phyloP scores from a whole-genome alignment of 2,113 vertebrate species.

The Propithecus coquereli region DNA sequence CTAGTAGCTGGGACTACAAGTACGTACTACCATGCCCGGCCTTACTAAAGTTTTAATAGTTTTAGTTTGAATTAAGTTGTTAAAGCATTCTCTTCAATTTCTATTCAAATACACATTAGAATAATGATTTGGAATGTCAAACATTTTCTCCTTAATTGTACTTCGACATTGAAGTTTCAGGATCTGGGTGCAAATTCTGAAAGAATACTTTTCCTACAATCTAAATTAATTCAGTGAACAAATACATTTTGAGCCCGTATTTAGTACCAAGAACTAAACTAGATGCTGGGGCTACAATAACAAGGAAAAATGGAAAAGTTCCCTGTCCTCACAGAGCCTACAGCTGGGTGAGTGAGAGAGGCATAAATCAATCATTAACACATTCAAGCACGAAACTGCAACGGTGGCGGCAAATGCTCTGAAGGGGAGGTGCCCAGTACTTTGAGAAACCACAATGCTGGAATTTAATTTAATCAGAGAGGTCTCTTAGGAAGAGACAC shows the following conservation, averaged over 20 bases:
- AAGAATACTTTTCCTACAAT: neutral
- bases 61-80: neutral
- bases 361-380: neutral
- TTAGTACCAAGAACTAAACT: neutral
- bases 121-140: conserved; percentile 4
- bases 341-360: neutral
- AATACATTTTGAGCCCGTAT: neutral
- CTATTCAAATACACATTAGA: neutral
- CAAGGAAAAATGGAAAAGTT: neutral
- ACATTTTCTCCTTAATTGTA: conserved; percentile 1
- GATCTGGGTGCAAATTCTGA: neutral
- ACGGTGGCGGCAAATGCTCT: neutral
- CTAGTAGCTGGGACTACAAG: too few species aligned
- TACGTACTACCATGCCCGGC: too few species aligned
- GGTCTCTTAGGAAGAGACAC: neutral
- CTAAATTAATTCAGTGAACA: neutral
- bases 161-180: neutral
- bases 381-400: neutral
- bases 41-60: neutral
- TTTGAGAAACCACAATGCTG: neutral
- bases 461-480: neutral
- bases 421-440: neutral
- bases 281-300: neutral
- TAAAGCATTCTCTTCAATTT: neutral
- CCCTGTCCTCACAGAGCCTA: neutral